Conservation (phyloP, 2,797 vertebrate genomes). For the Rhynchotus rufescens region DNA sequence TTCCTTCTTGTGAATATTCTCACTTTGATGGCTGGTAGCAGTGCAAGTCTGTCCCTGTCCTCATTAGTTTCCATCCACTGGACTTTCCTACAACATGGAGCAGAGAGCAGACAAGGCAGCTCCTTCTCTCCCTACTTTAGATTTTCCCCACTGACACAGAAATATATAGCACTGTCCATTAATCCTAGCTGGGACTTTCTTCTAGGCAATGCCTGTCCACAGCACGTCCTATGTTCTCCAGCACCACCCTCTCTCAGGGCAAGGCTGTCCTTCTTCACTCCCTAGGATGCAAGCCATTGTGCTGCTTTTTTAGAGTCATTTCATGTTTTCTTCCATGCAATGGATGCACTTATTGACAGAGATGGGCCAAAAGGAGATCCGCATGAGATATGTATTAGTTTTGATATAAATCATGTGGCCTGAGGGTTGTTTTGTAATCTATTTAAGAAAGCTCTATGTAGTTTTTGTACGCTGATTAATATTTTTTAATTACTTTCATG, state of each 20-base stretch:
- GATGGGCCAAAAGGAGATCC: background rate
- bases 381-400: background rate
- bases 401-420: background rate
- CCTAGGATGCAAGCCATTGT: accelerated
- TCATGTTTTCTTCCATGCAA: background rate
- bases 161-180: background rate
- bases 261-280: background rate
- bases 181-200: background rate
- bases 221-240: background rate
- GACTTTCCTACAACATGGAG: background rate
- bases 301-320: background rate
- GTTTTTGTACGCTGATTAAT: slow-evolving; percentile 34
- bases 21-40: background rate
- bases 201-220: background rate
- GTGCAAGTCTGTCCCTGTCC: background rate
- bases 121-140: background rate
- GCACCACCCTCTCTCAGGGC: background rate
- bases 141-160: background rate
- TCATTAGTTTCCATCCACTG: background rate
- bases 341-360: background rate
- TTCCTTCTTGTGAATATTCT: background rate
- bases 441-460: background rate
- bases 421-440: background rate
- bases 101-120: background rate
- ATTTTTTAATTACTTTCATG: slow-evolving; percentile 36